Conservation (phyloP, 2,888 invertebrate genomes). For the Campopleginae sp. region DNA sequence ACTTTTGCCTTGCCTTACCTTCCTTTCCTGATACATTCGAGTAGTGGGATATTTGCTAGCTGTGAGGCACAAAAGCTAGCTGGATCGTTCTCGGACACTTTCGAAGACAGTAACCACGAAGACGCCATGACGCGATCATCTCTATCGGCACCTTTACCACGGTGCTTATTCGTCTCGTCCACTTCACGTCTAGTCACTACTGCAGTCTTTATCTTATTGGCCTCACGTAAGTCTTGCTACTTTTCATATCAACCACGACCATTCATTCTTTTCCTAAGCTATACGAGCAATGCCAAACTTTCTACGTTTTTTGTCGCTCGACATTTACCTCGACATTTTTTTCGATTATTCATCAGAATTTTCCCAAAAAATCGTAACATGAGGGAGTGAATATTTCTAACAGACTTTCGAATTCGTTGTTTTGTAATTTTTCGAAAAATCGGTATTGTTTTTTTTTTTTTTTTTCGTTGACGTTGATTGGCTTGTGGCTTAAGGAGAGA, state of each 20-base stretch:
- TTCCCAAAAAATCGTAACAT: not conserved
- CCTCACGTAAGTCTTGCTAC: slow-evolving; percentile 78
- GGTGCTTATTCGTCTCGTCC: slow-evolving; percentile 67
- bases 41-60: slow-evolving; percentile 67
- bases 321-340: not conserved
- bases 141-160: slow-evolving; percentile 75
- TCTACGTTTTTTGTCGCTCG: not conserved
- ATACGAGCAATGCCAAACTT: not conserved
- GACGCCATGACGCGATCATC: slow-evolving; percentile 83
- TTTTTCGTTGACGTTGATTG: not conserved
- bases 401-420: not conserved
- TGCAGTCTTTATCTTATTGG: slow-evolving; percentile 75
- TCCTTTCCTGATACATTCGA: slow-evolving; percentile 57
- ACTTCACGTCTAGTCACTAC: slow-evolving; percentile 75
- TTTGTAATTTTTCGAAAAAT: not conserved
- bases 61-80: slow-evolving; percentile 76
- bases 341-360: not conserved
- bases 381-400: not conserved
- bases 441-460: not conserved
- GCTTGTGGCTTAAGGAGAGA: not conserved
- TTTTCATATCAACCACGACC: not conserved
- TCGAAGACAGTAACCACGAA: slow-evolving; percentile 82
- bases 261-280: not conserved
- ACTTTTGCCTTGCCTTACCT: slow-evolving; percentile 51
- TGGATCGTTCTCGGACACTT: slow-evolving; percentile 80